phyloP scores from a whole-genome alignment of 2,113 vertebrate species.

The Heteronetta atricapilla region DNA sequence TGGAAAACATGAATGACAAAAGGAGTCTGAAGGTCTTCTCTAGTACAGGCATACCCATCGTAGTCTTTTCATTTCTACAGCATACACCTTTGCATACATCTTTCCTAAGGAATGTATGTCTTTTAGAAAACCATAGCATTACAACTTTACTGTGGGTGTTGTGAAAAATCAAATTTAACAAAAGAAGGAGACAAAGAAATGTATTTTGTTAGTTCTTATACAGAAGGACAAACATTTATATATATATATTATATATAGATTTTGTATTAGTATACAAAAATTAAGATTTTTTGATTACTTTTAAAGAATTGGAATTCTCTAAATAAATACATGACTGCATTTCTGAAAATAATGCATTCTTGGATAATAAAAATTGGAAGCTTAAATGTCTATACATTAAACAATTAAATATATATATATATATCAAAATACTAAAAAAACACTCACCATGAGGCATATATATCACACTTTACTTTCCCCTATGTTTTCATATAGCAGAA shows the following conservation, averaged over 20 bases:
- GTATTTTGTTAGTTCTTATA: neutral
- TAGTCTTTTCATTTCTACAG: neutral
- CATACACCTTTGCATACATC: neutral
- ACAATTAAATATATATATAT: neutral
- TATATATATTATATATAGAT: no score
- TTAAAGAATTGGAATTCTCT: neutral
- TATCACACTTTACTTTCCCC: neutral
- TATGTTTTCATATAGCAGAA: neutral
- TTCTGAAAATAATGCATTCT: neutral
- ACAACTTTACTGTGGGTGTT: neutral
- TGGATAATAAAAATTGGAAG: neutral
- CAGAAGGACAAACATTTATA: neutral
- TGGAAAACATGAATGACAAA: neutral
- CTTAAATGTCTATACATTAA: neutral
- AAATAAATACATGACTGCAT: neutral
- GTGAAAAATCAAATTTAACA: neutral
- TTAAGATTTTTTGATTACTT: neutral
- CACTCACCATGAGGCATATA: neutral
- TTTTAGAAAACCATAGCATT: neutral
- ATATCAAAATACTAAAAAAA: neutral
- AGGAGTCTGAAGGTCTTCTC: neutral
- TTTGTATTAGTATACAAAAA: neutral
- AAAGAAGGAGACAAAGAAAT: neutral
- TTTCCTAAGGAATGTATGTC: neutral
- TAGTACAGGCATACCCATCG: neutral